A percentile compares a stretch with the other conserved stretches of the same genome.
These are phyloP conservation scores for Caenorhabditis elegans DNA, from an alignment of 1,140 invertebrate species.

Conservation along the genomic window DNA sequence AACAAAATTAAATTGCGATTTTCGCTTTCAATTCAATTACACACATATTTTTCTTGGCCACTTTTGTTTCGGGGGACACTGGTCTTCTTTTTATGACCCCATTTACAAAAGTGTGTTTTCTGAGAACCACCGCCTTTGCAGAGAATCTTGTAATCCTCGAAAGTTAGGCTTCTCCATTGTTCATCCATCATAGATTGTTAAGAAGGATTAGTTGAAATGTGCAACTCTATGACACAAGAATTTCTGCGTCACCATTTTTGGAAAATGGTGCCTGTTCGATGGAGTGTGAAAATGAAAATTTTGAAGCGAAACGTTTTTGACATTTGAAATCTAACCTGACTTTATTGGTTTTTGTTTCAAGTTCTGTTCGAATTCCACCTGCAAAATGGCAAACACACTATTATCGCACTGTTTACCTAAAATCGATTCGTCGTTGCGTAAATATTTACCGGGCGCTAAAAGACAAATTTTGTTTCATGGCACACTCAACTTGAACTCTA, in stretches of 20 bases:
- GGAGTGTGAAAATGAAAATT: too few relatives aligned
- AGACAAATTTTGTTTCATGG: neutral
- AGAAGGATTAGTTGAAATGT: neutral
- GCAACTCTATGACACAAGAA: neutral
- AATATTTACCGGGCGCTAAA: constrained; percentile 21
- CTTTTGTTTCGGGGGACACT: neutral
- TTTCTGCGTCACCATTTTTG: neutral
- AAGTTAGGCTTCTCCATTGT: neutral
- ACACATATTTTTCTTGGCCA: constrained; percentile 20
- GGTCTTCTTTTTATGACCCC: constrained; percentile 1
- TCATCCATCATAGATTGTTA: neutral
- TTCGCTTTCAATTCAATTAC: neutral
- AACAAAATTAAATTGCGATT: too few relatives aligned
- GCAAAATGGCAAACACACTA: constrained; percentile 12
- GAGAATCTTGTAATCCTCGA: neutral
- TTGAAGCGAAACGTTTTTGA: too few relatives aligned
- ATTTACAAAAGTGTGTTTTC: neutral
- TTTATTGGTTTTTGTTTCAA: neutral
- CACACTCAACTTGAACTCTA: constrained; percentile 4
- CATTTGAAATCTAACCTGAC: neutral
- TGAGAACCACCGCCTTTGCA: too few relatives aligned
- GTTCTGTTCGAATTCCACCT: neutral
- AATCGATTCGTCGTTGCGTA: neutral
- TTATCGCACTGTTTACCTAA: constrained; percentile 31
- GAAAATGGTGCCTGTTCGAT: neutral